These are phyloP conservation scores for Eupithecia tripunctaria DNA, from an alignment of 2,888 invertebrate genomes.

Conservation along the genomic window DNA sequence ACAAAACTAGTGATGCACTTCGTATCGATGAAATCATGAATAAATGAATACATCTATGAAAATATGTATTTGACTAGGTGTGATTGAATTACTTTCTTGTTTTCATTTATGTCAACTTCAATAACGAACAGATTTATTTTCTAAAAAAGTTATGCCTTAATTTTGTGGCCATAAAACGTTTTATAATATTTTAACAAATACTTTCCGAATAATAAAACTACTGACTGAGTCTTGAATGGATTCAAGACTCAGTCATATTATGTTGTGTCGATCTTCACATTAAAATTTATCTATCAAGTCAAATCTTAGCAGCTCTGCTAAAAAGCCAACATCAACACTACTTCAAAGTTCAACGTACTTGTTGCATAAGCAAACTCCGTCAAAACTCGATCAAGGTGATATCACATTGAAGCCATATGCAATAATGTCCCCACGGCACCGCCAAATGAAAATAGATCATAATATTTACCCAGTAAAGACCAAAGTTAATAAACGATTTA, in stretches of 20 bases:
- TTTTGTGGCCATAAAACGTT: no score
- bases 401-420: slow-evolving; percentile 52
- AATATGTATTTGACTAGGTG: not conserved
- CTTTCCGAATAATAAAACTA: not conserved
- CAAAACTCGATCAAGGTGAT: slow-evolving; percentile 79
- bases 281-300: no score
- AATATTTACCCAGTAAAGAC: slow-evolving; percentile 19
- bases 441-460: slow-evolving; percentile 35
- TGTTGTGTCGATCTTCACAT: not conserved
- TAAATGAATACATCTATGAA: not conserved
- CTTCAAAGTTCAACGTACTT: slow-evolving; percentile 63
- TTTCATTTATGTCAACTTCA: not conserved
- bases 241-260: not conserved
- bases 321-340: slow-evolving; percentile 41
- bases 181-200: no score
- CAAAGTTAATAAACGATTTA: not conserved
- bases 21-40: slow-evolving; percentile 21
- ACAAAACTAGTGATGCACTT: slow-evolving; percentile 40
- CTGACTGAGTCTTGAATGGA: not conserved
- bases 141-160: no score
- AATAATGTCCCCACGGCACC: slow-evolving; percentile 20
- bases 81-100: not conserved
- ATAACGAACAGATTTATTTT: not conserved
- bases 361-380: slow-evolving; percentile 74
- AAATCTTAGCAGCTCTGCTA: no score